Percentiles rank a stretch among this genome's conserved stretches.
phyloP scores from a whole-genome alignment of 2,797 vertebrate species.

The Acanthurus leucopareius region DNA sequence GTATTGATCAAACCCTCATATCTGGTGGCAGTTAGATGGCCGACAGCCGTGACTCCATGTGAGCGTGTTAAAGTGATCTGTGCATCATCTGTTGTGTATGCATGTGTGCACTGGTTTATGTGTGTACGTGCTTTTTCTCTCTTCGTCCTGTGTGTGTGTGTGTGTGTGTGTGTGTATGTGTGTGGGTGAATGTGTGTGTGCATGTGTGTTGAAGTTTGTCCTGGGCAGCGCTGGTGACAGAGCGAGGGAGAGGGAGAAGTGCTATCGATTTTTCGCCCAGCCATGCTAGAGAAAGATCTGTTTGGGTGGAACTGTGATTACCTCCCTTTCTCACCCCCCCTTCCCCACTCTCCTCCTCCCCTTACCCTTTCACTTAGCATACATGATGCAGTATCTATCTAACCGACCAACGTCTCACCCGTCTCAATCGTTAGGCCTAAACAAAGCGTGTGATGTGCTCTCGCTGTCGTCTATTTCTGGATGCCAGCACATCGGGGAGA shows the following conservation, averaged over 20 bases:
- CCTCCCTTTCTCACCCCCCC: conserved; percentile 55
- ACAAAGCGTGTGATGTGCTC: conserved; percentile 67
- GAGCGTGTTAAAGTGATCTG: conserved; percentile 60
- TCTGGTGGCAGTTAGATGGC: conserved; percentile 69
- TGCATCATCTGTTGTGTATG: conserved; percentile 54
- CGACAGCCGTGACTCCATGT: conserved; percentile 43
- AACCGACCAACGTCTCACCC: conserved; percentile 45
- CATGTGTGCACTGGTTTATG: conserved; percentile 33
- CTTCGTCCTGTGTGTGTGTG: conserved; percentile 30
- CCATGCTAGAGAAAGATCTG: conserved; percentile 75
- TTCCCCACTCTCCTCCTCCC: conserved; percentile 14
- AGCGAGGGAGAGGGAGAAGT: conserved; percentile 58
- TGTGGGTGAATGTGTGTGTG: conserved; percentile 9
- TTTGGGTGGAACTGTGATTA: conserved; percentile 82
- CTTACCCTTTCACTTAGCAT: conserved; percentile 69
- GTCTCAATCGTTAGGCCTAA: conserved; percentile 67
- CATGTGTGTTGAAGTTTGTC: conserved; percentile 65
- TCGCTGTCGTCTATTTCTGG: conserved; percentile 69
- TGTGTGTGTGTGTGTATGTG: conserved; percentile 18
- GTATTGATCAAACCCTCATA: conserved; percentile 78
- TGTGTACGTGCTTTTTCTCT: conserved; percentile 33
- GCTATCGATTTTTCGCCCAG: conserved; percentile 71
- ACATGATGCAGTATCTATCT: conserved; percentile 57
- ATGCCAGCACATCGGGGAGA: conserved; percentile 52
- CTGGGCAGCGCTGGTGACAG: conserved; percentile 61